phyloP scores from a whole-genome alignment of 2,888 invertebrate species.

The Endotricha flammealis region DNA sequence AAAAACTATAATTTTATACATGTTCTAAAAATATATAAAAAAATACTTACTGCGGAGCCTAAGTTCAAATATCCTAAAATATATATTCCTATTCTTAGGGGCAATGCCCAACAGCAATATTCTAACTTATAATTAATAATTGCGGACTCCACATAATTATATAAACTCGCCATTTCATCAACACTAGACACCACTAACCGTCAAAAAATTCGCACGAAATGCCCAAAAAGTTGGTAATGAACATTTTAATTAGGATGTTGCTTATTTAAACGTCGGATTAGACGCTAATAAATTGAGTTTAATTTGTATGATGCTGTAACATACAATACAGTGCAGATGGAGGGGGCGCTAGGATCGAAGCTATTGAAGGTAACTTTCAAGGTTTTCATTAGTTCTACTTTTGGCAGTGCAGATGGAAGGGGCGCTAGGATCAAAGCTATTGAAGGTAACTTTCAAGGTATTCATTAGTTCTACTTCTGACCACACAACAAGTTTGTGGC shows the following conservation, averaged over 20 bases:
- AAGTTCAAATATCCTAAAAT: constrained; percentile 47
- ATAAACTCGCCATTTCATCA: constrained; percentile 37
- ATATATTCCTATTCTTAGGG: constrained; percentile 45
- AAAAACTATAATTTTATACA: no score
- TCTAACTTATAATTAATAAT: constrained; percentile 45
- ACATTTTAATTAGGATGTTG: constrained; percentile 53
- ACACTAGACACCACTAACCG: not conserved
- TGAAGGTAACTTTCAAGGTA: no score
- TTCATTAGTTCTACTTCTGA: no score
- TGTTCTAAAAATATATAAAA: no score
- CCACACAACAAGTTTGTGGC: no score
- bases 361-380: no score
- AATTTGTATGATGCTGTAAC: constrained; percentile 27
- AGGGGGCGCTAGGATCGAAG: no score
- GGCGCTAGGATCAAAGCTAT: no score
- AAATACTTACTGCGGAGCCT: constrained; percentile 41
- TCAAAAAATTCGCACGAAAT: constrained; percentile 20
- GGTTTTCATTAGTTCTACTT: no score
- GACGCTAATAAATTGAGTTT: constrained; percentile 27
- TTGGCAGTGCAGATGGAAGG: no score
- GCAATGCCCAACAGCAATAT: constrained; percentile 47
- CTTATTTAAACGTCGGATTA: constrained; percentile 48
- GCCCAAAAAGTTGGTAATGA: constrained; percentile 21
- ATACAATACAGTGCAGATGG: no score
- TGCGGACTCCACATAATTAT: constrained; percentile 34